These are phyloP conservation scores for Sebastes kiyomatsui DNA, from an alignment of 2,797 vertebrate genomes.

Conservation along the genomic window DNA sequence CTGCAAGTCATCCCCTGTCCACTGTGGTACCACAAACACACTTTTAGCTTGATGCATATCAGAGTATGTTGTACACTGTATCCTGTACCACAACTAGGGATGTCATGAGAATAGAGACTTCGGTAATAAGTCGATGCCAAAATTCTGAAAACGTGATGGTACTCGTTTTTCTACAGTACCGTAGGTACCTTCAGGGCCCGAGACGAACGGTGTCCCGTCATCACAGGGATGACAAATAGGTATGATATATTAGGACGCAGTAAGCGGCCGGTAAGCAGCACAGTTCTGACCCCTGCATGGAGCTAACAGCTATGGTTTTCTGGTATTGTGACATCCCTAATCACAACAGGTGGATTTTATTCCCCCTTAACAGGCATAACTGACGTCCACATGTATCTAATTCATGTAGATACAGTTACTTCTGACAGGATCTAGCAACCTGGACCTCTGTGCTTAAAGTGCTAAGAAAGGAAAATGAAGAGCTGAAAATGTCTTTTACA, in stretches of 20 bases:
- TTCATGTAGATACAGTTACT: neutral
- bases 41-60: neutral
- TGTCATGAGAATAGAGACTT: no score
- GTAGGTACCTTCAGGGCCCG: no score
- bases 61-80: neutral
- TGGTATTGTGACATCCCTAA: neutral
- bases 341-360: neutral
- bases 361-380: neutral
- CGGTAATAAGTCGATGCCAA: no score
- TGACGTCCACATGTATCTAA: neutral
- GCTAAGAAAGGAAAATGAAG: neutral
- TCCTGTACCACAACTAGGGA: neutral
- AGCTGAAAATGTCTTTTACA: neutral
- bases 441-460: neutral
- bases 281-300: no score
- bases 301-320: no score
- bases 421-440: neutral
- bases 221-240: no score
- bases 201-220: no score
- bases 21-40: neutral
- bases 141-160: no score
- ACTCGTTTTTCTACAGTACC: no score
- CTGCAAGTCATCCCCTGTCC: neutral
- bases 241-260: no score
- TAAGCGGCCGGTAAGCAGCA: no score